Evolutionary conservation across 1,140 invertebrate species (phyloP), one percentile per base, ranked within the genome.

Genomic region (Artemia franciscana): DNA sequence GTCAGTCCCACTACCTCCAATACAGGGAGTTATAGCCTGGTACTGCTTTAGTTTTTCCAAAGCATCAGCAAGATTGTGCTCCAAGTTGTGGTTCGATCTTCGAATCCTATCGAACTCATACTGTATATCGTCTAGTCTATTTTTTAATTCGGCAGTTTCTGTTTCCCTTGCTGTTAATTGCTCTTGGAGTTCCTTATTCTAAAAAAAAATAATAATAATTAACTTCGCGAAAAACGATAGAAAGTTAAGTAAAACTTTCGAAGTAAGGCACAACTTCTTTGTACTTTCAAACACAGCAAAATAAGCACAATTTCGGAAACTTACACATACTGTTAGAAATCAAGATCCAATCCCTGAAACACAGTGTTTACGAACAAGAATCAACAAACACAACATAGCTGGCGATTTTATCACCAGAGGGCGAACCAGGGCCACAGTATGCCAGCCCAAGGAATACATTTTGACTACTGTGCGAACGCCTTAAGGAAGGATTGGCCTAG

Each of bases 51-150:
- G 72, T 69, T 93, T 93, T 70, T 91, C 87, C 59, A 91, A 82
- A 26, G 87, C 85, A 71, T 93, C 89, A 5, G 84, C 85, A 61
- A 91, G 73, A 74, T 89, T 85, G 71, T 87, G 86, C 69, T 93
- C 89, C 18, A 93, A 73, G 72, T 95, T 95, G 71, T 93, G 88
- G 71, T 91, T 90, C 30, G 87, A 78, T 23, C 83, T 83, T 27
- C 86, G 80, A 2, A 91, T 83, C 77, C 92, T 93, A 68, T 87
- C 84, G 23, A 91, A 73, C 71, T 96, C 90, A 72, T 95, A 96
- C 70, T 95, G 89, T 27, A 94, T 72, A 74, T 96, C 93, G 72
- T 96, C 92, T 57, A 94, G 85, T 76, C 93, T 88, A 75, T 96
- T 96, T 71, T 88, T 85, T 39, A 95, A 76, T 71, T 97, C 93